These are phyloP conservation scores for Holcopasites calliopsidis DNA, from an alignment of 1,140 invertebrate species.

Conservation along the genomic window DNA sequence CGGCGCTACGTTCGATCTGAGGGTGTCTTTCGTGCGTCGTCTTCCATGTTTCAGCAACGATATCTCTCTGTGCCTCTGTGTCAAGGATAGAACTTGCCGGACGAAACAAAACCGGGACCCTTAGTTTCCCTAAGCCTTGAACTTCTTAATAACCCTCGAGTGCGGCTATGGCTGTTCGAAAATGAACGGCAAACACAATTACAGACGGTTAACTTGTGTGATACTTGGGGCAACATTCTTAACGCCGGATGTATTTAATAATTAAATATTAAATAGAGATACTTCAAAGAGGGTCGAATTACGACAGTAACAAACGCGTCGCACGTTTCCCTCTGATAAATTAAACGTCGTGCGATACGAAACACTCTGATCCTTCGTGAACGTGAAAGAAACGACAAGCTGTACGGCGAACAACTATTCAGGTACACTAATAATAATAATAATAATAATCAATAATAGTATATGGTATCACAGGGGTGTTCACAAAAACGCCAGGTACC, in stretches of 20 bases:
- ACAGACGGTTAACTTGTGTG: neutral
- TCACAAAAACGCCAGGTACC: neutral
- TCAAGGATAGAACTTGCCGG: neutral
- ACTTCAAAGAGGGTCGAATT: neutral
- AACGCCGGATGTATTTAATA: neutral
- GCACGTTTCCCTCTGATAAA: no score
- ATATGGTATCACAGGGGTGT: neutral
- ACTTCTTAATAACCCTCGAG: neutral
- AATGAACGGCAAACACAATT: neutral
- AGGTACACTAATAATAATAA: no score
- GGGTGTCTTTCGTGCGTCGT: neutral
- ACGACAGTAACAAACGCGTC: neutral
- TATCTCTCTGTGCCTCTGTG: no score
- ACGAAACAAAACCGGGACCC: neutral
- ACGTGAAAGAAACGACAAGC: neutral
- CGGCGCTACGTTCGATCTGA: neutral
- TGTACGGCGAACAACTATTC: neutral
- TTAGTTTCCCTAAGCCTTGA: neutral
- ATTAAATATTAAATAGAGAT: neutral
- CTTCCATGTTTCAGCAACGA: neutral
- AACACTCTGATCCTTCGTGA: neutral
- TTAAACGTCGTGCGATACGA: neutral
- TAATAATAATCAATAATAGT: no score
- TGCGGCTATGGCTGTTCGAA: neutral
- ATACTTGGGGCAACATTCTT: neutral